Base-by-base conservation (phyloP, 2,888 invertebrate species). In the Mellilla xanthometata region DNA sequence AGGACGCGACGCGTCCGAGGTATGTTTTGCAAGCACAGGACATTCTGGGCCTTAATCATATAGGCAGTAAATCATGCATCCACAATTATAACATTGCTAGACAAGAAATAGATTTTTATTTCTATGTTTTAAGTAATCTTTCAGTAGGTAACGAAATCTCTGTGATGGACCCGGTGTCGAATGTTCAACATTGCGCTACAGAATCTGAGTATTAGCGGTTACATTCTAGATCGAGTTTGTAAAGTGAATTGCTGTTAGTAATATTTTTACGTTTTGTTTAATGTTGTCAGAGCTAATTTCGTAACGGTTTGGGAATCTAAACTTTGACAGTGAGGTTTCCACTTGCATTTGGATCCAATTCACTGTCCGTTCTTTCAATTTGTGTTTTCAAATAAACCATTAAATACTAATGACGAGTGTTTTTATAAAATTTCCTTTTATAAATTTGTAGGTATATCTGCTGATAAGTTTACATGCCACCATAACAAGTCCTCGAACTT, bases 371-470 rank as follows among this genome's bases (percentile, higher is more conserved):
- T 85, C 81, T 82, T 86, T 79, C 84, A 85, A 83, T 81, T 87
- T 87, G 87, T 87, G 87, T 87, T 87, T 55, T 84, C 68, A 84
- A 85, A 85, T 86, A 87, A 88, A 87, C 79, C 76, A 77, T 79
- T 86, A 82, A 82, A 85, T 72, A 73, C 74, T 66, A 70, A 2
- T 29, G 12, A 28, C 8, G 22, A 19, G 42, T 47, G 38, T 55
- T 48, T 44, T 42, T 48, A 2, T 26, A 24, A 7, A 19, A 5
- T 1, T 19, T 5, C 15, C 15, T 19, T 19, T 1, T 19, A 19
- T 19, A n/a, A n/a, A n/a, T n/a, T n/a, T n/a, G n/a, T n/a, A n/a
- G n/a, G n/a, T n/a, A n/a, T n/a, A n/a, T n/a, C n/a, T n/a, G n/a
- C n/a, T n/a, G n/a, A n/a, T n/a, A n/a, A n/a, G n/a, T n/a, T n/a